Base-by-base conservation (phyloP, 1,140 invertebrate species). In the Heliothis subflexa region DNA sequence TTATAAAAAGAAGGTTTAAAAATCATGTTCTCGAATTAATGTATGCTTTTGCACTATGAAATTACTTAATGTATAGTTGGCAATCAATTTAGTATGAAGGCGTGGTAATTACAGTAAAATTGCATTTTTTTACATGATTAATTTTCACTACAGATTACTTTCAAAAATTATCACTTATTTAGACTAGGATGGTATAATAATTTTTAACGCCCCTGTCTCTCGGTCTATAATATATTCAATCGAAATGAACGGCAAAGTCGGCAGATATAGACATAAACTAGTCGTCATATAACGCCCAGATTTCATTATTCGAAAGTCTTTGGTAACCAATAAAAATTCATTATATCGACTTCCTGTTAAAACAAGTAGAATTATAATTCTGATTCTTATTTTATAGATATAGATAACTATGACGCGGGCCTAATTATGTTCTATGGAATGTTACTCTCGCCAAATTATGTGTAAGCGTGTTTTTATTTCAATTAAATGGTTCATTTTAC, bases 251-350 rank as follows among this genome's bases (percentile, higher is more conserved):
- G 74, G 7, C 16, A 77, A 66, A 47, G 28, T 33, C 3, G 49
- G 40, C 74, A 77, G 49, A 66, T 55, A 68, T 68, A 77, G 61
- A 77, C 45, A 66, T 61, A 66, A 77, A 77, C 62, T 77, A 77
- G 74, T 77, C 52, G 50, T 28, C 59, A 68, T 77, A 68, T 77
- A 77, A 77, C 74, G 74, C 61, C 74, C 61, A 33, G 61, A 66
- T 76, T 74, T 62, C 71, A 73, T 59, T 75, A 75, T 77, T 57
- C 61, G 74, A 77, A 77, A 77, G 74, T 77, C 74, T 66, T 57
- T 11, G 49, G 49, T 77, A 77, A 77, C 74, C 62, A 77, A 77
- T 77, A 77, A 77, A 68, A 77, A 66, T 21, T 77, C 74, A 77
- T 77, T 77, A 77, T 66, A 77, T 7, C 33, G 47, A 77, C 74